These are phyloP conservation scores for Chloromyia formosa DNA, from an alignment of 2,888 invertebrate genomes.

Conservation along the genomic window DNA sequence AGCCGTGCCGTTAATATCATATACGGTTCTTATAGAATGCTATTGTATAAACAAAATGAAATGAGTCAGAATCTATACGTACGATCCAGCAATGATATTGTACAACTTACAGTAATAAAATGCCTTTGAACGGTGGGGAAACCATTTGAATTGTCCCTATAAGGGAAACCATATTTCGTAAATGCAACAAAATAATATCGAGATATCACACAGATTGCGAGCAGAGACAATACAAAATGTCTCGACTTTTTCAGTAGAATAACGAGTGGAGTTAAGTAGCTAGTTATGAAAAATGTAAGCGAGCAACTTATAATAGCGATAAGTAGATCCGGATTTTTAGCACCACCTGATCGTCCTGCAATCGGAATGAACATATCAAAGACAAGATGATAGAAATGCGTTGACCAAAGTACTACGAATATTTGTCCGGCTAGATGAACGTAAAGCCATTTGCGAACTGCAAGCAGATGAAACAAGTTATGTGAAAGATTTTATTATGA, in stretches of 20 bases:
- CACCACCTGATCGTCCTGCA: constrained; percentile 64
- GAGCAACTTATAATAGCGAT: constrained; percentile 61
- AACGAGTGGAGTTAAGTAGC: constrained; percentile 59
- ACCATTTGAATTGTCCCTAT: constrained; percentile 62
- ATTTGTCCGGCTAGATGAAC: constrained; percentile 56
- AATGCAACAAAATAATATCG: constrained; percentile 57
- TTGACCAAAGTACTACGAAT: constrained; percentile 56
- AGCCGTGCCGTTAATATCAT: constrained; percentile 56
- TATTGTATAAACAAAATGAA: constrained; percentile 47
- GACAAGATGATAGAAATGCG: constrained; percentile 55
- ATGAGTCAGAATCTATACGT: neutral
- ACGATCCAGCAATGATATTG: neutral
- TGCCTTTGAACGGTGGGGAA: constrained; percentile 64
- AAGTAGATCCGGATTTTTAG: constrained; percentile 65
- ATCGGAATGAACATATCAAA: constrained; percentile 62
- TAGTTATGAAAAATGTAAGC: constrained; percentile 61
- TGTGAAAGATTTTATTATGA: neutral
- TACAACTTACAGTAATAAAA: constrained; percentile 64
- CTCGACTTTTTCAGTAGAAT: constrained; percentile 56
- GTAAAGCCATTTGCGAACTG: constrained; percentile 57
- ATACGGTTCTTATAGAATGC: constrained; percentile 57
- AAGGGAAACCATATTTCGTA: constrained; percentile 67
- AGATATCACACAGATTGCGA: constrained; percentile 55
- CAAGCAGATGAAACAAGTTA: constrained; percentile 16
- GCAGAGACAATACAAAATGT: constrained; percentile 54